These are phyloP conservation scores for Alces alces DNA, from an alignment of 2,113 vertebrate genomes.

Conservation along the genomic window DNA sequence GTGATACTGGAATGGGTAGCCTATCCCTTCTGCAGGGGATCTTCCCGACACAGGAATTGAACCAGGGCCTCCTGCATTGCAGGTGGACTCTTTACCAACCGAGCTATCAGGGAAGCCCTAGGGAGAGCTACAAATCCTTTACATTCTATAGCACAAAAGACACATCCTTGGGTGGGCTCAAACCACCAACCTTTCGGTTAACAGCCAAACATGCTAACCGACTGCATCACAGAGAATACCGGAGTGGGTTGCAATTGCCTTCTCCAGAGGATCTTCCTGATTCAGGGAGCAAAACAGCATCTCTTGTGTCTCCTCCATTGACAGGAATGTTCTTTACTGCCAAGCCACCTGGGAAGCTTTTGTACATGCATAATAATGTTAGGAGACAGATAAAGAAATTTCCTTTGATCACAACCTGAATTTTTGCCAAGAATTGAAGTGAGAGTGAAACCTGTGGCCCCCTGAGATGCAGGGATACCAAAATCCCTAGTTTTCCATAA, in stretches of 20 bases:
- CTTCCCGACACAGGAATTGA: not conserved
- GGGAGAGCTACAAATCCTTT: not conserved
- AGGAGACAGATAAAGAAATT: not conserved
- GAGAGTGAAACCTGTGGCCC: not conserved
- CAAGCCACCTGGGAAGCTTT: not conserved
- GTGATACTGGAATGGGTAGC: not conserved
- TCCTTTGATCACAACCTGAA: not conserved
- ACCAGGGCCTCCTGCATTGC: not conserved
- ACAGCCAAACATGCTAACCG: not conserved
- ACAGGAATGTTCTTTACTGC: not conserved
- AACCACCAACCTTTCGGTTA: not conserved
- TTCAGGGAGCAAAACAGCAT: not conserved
- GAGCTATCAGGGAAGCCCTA: not conserved
- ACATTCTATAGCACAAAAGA: not conserved
- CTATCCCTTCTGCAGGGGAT: not conserved
- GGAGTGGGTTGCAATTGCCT: not conserved
- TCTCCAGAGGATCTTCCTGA: not conserved
- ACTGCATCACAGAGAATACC: not conserved
- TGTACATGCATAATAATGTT: not conserved
- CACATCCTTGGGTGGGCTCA: not conserved
- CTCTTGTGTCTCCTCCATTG: not conserved
- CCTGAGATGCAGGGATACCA: not conserved
- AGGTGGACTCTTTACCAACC: not conserved
- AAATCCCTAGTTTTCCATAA: not conserved
- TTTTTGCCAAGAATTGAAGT: not conserved